Base-by-base conservation (phyloP, 1,140 invertebrate genomes). In the Drosophila eugracilis region DNA sequence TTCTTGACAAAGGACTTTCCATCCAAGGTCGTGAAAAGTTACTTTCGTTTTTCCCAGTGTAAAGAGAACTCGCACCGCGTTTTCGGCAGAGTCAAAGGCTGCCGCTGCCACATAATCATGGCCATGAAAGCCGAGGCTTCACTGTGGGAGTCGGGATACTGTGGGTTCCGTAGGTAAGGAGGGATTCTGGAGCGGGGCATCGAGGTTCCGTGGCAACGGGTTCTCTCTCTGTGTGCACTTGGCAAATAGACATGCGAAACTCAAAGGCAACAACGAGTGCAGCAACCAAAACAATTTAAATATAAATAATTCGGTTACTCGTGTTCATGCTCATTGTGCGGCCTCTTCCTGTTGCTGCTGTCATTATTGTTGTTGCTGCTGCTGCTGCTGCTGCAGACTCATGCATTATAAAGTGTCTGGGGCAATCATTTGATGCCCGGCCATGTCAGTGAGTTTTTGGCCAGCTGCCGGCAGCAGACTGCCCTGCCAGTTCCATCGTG, bases 401-500 rank as follows among this genome's bases (percentile, higher is more conserved):
- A 88, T 86, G 79, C 81, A 86, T 86, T 88, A 86, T 86, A 88
- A 86, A 86, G 81, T 86, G 81, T 86, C 83, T 86, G 83, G 81
- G 70, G 74, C 81, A 83, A 86, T 86, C 81, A 86, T 88, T 83
- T 86, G 83, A 70, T 81, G 83, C 83, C 75, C 58, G 59, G 54
- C 50, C 79, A 60, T 79, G 71, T 80, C 66, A 80, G 77, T 80
- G 81, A 63, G 76, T 81, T 62, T 60, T 67, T 67, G 65, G 60
- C 62, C 69, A 65, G 50, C 48, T 58, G 53, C 50, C 53, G 45
- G n/a, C n/a, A n/a, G n/a, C n/a, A n/a, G 48, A 52, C 39, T n/a
- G 59, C n/a, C 42, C 21, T 37, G 36, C 14, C 34, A 59, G 50
- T 62, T 42, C 53, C 44, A 72, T 55, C 49, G 62, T 66, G 70